These are phyloP conservation scores for Piprites chloris DNA, from an alignment of 2,113 vertebrate species.

Conservation along the genomic window DNA sequence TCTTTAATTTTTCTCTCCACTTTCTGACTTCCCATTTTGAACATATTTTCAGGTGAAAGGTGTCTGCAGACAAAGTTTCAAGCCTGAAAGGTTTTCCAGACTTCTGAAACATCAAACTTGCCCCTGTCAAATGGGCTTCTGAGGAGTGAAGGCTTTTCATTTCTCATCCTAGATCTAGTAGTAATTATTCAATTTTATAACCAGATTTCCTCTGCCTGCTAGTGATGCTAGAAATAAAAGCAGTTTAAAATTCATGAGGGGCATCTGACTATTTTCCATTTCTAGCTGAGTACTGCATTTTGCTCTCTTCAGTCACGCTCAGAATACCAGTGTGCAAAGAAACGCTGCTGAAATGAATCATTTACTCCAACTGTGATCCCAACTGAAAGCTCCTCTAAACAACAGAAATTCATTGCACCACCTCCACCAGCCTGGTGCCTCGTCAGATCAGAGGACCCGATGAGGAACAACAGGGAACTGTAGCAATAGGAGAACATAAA, in stretches of 20 bases:
- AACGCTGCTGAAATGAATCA: neutral
- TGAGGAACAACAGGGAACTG: neutral
- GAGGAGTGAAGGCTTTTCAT: neutral
- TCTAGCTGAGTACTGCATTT: neutral
- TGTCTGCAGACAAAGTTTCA: neutral
- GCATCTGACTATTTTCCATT: slow-evolving; percentile 9
- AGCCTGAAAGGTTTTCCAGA: neutral
- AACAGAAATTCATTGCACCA: neutral
- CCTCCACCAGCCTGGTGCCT: neutral
- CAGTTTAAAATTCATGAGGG: slow-evolving; percentile 33
- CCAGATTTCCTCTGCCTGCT: neutral
- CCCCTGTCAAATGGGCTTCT: neutral
- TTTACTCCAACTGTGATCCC: neutral
- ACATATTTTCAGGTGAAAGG: neutral
- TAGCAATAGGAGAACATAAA: neutral
- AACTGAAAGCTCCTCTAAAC: neutral
- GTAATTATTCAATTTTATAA: neutral
- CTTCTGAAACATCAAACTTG: neutral
- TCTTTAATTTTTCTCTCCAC: neutral
- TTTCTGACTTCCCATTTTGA: neutral
- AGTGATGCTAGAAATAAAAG: slow-evolving; percentile 28
- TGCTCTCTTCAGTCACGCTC: neutral
- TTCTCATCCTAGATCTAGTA: neutral
- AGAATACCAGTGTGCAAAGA: neutral
- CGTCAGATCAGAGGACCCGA: neutral